These are phyloP conservation scores for Lanistes nyassanus DNA, from an alignment of 1,140 invertebrate species.

Conservation along the genomic window DNA sequence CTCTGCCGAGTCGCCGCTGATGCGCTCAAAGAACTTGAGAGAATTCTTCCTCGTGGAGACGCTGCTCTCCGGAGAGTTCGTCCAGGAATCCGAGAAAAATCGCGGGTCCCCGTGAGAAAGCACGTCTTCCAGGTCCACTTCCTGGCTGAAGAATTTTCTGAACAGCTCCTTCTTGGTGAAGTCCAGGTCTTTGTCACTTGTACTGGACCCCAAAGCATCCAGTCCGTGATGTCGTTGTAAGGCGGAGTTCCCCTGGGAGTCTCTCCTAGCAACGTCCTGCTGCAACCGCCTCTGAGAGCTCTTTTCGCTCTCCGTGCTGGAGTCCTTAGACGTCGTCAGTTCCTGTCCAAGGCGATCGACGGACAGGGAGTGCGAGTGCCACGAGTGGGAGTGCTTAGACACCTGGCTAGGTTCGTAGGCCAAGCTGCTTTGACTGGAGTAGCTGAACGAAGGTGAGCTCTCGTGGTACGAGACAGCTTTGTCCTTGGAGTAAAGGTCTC, in stretches of 20 bases:
- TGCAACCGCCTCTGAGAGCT: not conserved
- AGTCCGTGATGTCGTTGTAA: conserved; percentile 1
- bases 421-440: no score
- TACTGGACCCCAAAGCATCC: conserved; percentile 18
- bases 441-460: no score
- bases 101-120: conserved; percentile 2
- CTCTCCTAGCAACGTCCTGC: not conserved
- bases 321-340: not conserved
- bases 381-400: no score
- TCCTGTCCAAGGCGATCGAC: not conserved
- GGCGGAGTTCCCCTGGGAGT: not conserved
- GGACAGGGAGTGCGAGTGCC: no score
- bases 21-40: not conserved
- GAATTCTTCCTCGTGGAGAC: not conserved
- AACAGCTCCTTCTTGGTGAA: conserved; percentile 24
- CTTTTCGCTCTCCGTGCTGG: conserved; percentile 26
- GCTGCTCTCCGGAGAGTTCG: not conserved
- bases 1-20: not conserved
- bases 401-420: no score
- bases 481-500: no score
- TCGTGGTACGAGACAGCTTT: no score
- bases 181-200: conserved; percentile 24
- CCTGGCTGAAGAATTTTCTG: conserved; percentile 33
- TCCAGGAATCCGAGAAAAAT: conserved; percentile 2
- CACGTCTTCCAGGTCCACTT: conserved; percentile 27